These are phyloP conservation scores for Corydoras maculifer DNA, from an alignment of 2,113 vertebrate species.

Conservation along the genomic window DNA sequence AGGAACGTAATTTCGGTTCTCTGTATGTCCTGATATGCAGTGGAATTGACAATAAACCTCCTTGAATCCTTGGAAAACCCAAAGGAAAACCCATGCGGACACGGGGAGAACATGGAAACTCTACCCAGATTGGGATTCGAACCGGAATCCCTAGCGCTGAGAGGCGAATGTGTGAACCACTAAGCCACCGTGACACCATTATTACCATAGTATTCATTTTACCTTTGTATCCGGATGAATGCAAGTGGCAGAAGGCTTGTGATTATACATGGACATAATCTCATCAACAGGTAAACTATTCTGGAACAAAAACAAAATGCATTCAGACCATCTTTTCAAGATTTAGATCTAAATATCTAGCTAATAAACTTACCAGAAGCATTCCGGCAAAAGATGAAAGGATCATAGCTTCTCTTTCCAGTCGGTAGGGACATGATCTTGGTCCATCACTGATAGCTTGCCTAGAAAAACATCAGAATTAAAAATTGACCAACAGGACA, in stretches of 20 bases:
- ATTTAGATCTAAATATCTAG: not conserved
- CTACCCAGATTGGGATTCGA: no score
- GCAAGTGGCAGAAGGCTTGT: constrained; percentile 53
- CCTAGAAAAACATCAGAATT: constrained; percentile 31
- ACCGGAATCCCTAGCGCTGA: no score
- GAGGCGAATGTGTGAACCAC: no score
- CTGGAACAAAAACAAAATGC: constrained; percentile 48
- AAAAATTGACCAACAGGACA: not conserved
- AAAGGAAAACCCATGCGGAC: no score
- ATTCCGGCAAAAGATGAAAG: constrained; percentile 79
- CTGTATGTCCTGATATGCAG: no score
- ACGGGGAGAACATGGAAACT: no score
- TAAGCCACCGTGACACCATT: no score
- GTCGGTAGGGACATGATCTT: constrained; percentile 55
- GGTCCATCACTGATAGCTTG: constrained; percentile 14
- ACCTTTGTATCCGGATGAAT: constrained; percentile 54
- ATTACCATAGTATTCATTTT: no score
- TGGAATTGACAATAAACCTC: no score
- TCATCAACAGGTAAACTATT: constrained; percentile 74
- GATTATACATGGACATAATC: constrained; percentile 73
- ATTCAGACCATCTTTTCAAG: not conserved
- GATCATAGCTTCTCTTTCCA: constrained; percentile 79
- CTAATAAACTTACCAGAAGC: constrained; percentile 66
- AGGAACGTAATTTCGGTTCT: no score
- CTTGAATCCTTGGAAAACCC: no score